Percentiles rank a stretch among this genome's conserved stretches.
phyloP scores from a whole-genome alignment of 1,140 invertebrate genomes.

The Anagrus nilaparvatae region DNA sequence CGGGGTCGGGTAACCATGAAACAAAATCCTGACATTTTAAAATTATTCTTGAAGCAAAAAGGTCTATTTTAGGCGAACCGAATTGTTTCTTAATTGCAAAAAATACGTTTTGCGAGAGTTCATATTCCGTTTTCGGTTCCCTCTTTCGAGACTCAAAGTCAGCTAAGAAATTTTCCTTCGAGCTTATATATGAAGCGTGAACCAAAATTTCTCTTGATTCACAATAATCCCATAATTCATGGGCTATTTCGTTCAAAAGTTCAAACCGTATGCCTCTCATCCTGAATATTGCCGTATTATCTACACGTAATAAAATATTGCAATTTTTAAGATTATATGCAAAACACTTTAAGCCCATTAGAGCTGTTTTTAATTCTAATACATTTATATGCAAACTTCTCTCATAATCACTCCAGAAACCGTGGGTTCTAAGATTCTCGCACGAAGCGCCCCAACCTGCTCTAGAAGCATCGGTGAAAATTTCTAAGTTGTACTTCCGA shows the following conservation, averaged over 20 bases:
- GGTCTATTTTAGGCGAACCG: conserved; percentile 18
- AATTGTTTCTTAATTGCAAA: conserved; percentile 14
- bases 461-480: conserved; percentile 10
- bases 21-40: conserved; percentile 20
- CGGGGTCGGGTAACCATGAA: conserved; percentile 20
- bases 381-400: conserved; percentile 4
- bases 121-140: conserved; percentile 18
- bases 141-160: conserved; percentile 17
- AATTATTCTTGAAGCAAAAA: conserved; percentile 23
- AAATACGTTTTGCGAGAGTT: conserved; percentile 1
- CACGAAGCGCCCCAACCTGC: conserved; percentile 10
- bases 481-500: neutral
- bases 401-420: conserved; percentile 6
- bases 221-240: conserved; percentile 5
- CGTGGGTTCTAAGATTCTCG: neutral
- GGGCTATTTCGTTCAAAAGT: neutral
- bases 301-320: conserved; percentile 2
- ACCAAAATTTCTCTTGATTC: neutral
- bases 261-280: neutral
- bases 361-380: conserved; percentile 7
- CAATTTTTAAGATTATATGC: neutral
- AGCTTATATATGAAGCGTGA: conserved; percentile 19
- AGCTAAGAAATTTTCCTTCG: conserved; percentile 17
- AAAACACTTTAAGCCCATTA: conserved; percentile 7
- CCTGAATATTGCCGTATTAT: conserved; percentile 6